Base-by-base conservation (phyloP, 2,113 vertebrate species). In the Dendropsophus ebraccatus region DNA sequence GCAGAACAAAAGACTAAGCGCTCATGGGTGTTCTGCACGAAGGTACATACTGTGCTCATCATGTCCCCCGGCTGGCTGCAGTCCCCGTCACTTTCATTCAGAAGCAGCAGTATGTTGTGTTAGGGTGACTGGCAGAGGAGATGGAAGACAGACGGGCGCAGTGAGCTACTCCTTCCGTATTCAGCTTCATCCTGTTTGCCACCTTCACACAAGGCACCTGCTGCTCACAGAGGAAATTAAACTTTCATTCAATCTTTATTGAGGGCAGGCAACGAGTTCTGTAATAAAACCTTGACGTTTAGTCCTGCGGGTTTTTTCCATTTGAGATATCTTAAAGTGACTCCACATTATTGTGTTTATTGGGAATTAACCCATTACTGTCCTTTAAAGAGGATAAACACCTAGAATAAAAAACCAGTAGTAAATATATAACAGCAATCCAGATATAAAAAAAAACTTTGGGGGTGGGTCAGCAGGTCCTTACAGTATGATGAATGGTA, bases 221-320 rank as follows among this genome's bases (percentile, higher is more conserved):
- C 82, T 83, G 69, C 65, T 54, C 52, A 17, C 49, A 58, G 35
- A 74, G 70, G 69, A 84, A 74, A 84, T 60, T 60, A 74, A 74
- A 84, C 70, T 82, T 70, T 52, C 80, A 69, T 69, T 69, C 80
- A 82, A 58, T 82, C n/a, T 52, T 70, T 82, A 65, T 62, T 65
- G 56, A 37, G 54, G 77, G 35, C 77, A 80, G 10, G 58, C 78
- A 65, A 65, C 47, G 78, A 65, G 35, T 80, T 81, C 11, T 62
- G 56, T 47, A 81, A 80, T 80, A 80, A 80, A 62, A 80, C 25
- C 35, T 35, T 62, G 56, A 54, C 23, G 16, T 79, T 28, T 56
- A 80, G 56, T 62, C 32, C 47, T 52, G 23, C 5, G 19, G 7
- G 21, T 81, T 81, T 81, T 28, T 30, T 7, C 16, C 16, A 19